Evolutionary conservation across 2,888 invertebrate species (phyloP), one percentile per base, ranked within the genome.

Genomic region (Hemithea aestivaria): DNA sequence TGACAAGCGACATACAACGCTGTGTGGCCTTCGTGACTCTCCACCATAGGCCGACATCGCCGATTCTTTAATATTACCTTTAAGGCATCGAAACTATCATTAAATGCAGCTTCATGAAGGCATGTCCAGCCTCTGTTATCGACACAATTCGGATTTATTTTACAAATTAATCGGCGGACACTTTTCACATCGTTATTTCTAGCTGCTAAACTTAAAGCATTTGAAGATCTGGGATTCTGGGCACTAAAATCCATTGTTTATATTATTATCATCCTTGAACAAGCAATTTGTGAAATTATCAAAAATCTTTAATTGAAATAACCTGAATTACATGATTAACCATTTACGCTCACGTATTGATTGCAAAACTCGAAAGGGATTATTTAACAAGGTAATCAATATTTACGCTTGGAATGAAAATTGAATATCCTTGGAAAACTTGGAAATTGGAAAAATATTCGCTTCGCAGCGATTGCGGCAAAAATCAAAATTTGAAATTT

Each of bases 91-190:
- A 75, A 78, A 40, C 76, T 78, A 45, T 87, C 81, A 24, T 61
- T 66, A 7, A 73, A 75, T 1, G 88, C 87, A 1, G 88, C 88
- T 66, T 88, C 88, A 32, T 89, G 88, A 1, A 89, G 65, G 36
- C 88, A 81, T 0, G 88, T 88, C 88, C 88, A 89, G 4, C 88
- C 88, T 56, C 88, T 72, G 42, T 88, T 88, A 51, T 89, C 88
- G 5, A 78, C 72, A 40, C 75, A 74, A 51, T 87, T 87, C 1
- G 85, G 83, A 55, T 87, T 87, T 20, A 76, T 72, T 57, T 79
- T 87, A 39, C 71, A 64, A 1, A 89, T 58, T 33, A 88, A 56
- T 25, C 69, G 56, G 16, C 65, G 66, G 6, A 88, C 74, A 27
- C 61, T 63, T 20, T 51, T 45, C 1, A 73, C 62, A 48, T 87